Conservation (phyloP, 2,113 vertebrate species). For the Macaca mulatta region DNA sequence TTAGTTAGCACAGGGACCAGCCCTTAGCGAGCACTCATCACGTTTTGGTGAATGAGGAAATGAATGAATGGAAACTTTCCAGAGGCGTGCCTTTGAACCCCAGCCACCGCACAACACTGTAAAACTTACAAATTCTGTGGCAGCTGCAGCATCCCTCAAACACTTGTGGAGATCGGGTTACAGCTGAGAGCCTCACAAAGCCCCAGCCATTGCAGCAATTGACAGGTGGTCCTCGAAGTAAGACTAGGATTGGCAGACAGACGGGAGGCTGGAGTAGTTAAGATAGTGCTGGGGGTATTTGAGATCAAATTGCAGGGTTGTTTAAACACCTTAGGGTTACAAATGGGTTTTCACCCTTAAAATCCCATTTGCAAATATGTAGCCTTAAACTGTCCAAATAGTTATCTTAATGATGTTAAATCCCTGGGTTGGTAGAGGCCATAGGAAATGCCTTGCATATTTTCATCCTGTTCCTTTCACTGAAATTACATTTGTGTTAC, state of each 20-base stretch:
- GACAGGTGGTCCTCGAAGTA: conserved; percentile 44
- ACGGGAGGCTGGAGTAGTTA: conserved; percentile 20
- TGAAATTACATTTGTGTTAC: conserved; percentile 59
- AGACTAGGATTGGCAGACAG: neutral
- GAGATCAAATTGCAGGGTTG: conserved; percentile 63
- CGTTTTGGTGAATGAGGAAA: neutral
- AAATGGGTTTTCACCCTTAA: conserved; percentile 64
- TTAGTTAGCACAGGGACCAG: neutral
- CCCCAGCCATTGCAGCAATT: neutral
- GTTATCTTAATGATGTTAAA: conserved; percentile 55
- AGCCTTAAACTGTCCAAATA: conserved; percentile 60
- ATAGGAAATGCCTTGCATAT: conserved; percentile 11
- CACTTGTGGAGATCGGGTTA: conserved; percentile 39
- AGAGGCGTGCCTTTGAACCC: neutral
- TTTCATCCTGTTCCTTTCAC: conserved; percentile 29
- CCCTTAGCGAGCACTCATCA: neutral
- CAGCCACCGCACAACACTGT: neutral
- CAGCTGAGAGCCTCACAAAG: conserved; percentile 24
- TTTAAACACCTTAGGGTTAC: conserved; percentile 62
- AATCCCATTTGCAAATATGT: conserved; percentile 64
- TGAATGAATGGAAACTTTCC: conserved; percentile 28
- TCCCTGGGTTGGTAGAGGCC: conserved; percentile 2
- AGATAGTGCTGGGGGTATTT: neutral
- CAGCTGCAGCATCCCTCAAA: conserved; percentile 45
- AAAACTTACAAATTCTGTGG: neutral